These are phyloP conservation scores for Sciurus niger DNA, from an alignment of 2,113 vertebrate species.

Conservation along the genomic window DNA sequence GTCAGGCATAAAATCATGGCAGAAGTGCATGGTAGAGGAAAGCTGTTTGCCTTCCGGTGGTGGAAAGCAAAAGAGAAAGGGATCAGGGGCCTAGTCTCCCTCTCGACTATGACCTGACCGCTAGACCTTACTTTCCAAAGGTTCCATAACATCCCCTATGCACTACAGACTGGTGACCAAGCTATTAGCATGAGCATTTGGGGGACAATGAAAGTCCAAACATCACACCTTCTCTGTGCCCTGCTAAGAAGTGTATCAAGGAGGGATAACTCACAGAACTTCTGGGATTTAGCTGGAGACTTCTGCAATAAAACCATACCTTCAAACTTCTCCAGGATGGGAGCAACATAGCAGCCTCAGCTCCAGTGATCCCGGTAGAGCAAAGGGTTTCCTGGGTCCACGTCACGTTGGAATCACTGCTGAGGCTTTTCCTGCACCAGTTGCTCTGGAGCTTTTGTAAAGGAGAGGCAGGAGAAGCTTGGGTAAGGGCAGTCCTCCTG, in stretches of 20 bases:
- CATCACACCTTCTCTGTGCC: background rate
- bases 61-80: background rate
- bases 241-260: background rate
- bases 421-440: background rate
- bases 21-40: no score
- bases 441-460: background rate
- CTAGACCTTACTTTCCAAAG: background rate
- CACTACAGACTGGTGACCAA: no score
- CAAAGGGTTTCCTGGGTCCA: background rate
- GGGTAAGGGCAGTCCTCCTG: background rate
- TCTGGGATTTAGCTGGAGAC: background rate
- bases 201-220: background rate
- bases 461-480: background rate
- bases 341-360: background rate
- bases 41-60: background rate
- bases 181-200: no score
- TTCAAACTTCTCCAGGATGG: background rate
- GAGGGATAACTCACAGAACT: background rate
- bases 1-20: background rate
- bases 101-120: background rate
- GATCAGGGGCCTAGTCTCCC: no score
- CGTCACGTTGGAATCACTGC: background rate
- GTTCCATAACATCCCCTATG: no score
- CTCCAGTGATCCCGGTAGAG: background rate
- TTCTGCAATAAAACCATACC: background rate